phyloP scores from a whole-genome alignment of 2,113 vertebrate genomes.

The Odontophorus gujanensis region DNA sequence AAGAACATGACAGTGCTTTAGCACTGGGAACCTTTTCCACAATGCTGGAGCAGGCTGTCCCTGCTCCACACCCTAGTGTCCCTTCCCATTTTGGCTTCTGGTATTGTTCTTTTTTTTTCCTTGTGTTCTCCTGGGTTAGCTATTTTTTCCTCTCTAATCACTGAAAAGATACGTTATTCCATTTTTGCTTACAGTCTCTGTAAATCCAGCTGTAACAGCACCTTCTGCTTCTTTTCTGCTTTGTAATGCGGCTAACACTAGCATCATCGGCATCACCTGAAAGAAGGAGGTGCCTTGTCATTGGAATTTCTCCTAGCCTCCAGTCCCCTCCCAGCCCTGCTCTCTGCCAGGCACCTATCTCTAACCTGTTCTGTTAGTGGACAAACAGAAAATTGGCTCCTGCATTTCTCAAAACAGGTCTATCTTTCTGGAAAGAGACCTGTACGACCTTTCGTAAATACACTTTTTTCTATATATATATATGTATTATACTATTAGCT shows the following conservation, averaged over 20 bases:
- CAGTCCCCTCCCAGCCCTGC: neutral
- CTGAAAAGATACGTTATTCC: neutral
- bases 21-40: neutral
- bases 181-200: neutral
- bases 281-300: neutral
- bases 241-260: neutral
- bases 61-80: neutral
- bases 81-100: neutral
- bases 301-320: neutral
- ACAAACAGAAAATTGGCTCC: neutral
- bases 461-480: neutral
- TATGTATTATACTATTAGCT: neutral
- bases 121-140: neutral
- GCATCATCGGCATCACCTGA: neutral
- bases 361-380: neutral
- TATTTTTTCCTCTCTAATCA: neutral
- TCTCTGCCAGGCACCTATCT: neutral
- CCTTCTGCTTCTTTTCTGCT: neutral
- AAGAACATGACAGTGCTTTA: neutral
- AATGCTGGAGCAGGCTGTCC: neutral
- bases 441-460: neutral
- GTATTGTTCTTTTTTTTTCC: neutral
- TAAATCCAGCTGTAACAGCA: neutral
- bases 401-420: neutral
- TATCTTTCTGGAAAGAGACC: neutral